A percentile compares a stretch with the other conserved stretches of the same genome.
These are phyloP conservation scores for Proctacanthus coquilletti DNA, from an alignment of 1,140 invertebrate genomes.

Conservation along the genomic window DNA sequence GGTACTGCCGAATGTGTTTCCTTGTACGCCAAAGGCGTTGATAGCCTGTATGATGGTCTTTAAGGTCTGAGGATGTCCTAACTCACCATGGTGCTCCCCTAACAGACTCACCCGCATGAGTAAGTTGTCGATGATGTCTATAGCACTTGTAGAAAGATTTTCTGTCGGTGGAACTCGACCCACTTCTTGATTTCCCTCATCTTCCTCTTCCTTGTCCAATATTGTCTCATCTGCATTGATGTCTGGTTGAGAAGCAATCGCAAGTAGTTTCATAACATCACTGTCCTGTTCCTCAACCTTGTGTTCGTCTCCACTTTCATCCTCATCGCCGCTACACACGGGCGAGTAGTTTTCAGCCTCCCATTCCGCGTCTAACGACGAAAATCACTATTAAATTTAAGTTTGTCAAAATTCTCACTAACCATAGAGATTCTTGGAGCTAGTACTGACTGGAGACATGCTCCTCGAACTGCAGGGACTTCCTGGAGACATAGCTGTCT, in stretches of 20 bases:
- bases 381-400: background rate
- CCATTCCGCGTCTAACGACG: constrained; percentile 1
- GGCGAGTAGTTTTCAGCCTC: constrained; percentile 29
- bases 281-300: constrained; percentile 9
- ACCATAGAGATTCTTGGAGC: background rate
- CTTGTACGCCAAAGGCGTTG: constrained; percentile 18
- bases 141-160: constrained; percentile 14
- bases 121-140: constrained; percentile 25
- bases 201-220: constrained; percentile 22
- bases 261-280: constrained; percentile 21
- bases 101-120: constrained; percentile 23
- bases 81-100: constrained; percentile 19
- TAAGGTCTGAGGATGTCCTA: constrained; percentile 24
- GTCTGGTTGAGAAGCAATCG: constrained; percentile 12
- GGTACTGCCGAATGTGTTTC: constrained; percentile 22
- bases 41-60: constrained; percentile 22
- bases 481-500: constrained; percentile 16
- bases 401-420: background rate
- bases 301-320: constrained; percentile 17
- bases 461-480: constrained; percentile 27
- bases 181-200: constrained; percentile 16
- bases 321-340: constrained; percentile 26
- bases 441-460: constrained; percentile 17
- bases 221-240: constrained; percentile 23
- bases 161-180: background rate